Evolutionary conservation across 2,888 invertebrate genomes (phyloP), one percentile per base, ranked within the genome.

Genomic region (Acrobasis consociella): DNA sequence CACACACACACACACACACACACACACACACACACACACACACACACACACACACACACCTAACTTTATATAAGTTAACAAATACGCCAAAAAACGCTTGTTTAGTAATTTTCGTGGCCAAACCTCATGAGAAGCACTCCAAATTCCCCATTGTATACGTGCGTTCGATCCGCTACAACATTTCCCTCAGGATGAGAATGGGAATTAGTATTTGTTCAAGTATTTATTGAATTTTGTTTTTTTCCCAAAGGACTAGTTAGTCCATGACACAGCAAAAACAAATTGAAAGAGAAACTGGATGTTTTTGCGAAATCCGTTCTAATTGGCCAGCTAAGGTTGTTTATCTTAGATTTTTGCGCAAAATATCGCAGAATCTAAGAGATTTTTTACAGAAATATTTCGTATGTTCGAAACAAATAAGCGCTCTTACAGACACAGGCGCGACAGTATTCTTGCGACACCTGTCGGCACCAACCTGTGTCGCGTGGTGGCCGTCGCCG

Each of bases 141-240:
- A 60, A 42, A 60, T 60, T 60, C 60, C 60, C 60, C 42, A 13
- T 51, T 17, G 60, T 42, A 42, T 22, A 42, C 56, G 39, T 60
- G 22, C n/a, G 39, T 60, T 60, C 60, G 51, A 60, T 60, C 22
- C 39, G 42, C 15, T 49, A 9, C 51, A 11, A 50, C 52, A 60
- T 60, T 60, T 60, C 60, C 60, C 60, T 38, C 38, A 60, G 60
- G 60, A 59, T 59, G 49, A 50, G 15, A 60, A 15, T n/a, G 17
- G 38, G 39, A 51, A 60, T 42, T 39, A 51, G 51, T 59, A n/a
- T 59, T 58, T 60, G 39, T 60, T 51, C 38, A 17, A 51, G 16
- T 39, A 42, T 60, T 60, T 60, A 51, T 51, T 50, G 39, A 51
- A 60, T 60, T 51, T 17, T 11, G 17, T 60, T 51, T 37, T 49